These are phyloP conservation scores for Mycteria americana DNA, from an alignment of 2,797 vertebrate species.

Conservation along the genomic window DNA sequence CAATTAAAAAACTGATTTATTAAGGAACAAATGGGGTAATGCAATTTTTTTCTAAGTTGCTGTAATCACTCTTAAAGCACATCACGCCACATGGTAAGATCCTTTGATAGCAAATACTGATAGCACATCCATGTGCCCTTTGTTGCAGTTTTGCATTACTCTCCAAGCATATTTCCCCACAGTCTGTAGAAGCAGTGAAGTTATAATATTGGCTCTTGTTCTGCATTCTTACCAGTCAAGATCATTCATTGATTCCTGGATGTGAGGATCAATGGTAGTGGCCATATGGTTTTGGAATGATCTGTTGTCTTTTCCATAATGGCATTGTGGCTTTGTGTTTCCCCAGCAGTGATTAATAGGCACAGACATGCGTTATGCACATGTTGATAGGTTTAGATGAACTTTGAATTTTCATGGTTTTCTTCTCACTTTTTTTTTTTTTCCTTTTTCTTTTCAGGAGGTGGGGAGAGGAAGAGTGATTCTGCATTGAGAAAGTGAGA, in stretches of 20 bases:
- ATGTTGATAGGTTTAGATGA: constrained; percentile 62
- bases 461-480: neutral
- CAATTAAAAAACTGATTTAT: constrained; percentile 15
- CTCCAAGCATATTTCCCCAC: neutral
- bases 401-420: constrained; percentile 51
- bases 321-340: constrained; percentile 54
- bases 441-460: neutral
- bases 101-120: constrained; percentile 29
- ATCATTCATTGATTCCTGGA: constrained; percentile 62
- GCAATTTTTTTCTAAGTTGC: neutral
- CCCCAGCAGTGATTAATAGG: constrained; percentile 65
- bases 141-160: constrained; percentile 48
- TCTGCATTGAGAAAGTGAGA: constrained; percentile 12
- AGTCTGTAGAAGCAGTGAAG: neutral
- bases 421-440: neutral
- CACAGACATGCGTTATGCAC: constrained; percentile 60
- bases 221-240: constrained; percentile 51
- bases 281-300: constrained; percentile 65
- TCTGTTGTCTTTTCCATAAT: constrained; percentile 65
- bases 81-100: neutral
- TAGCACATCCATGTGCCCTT: constrained; percentile 3
- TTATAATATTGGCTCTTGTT: constrained; percentile 19
- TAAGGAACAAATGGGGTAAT: constrained; percentile 31
- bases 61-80: constrained; percentile 39
- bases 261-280: constrained; percentile 56